phyloP scores from a whole-genome alignment of 2,797 vertebrate species.

The Pseudochirops corinnae region DNA sequence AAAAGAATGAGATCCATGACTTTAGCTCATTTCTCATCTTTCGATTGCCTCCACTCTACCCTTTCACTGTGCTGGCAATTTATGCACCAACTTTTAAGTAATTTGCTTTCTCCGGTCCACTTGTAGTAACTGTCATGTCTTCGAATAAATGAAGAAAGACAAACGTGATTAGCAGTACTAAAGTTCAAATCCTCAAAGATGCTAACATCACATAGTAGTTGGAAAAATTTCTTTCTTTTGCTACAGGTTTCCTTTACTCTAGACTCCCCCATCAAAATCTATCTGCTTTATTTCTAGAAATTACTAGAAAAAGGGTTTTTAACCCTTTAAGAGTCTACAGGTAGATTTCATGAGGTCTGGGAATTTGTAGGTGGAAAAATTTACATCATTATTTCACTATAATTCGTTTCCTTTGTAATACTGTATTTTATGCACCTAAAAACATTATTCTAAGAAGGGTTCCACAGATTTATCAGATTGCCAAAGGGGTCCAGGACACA shows the following conservation, averaged over 20 bases:
- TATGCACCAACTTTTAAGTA: neutral
- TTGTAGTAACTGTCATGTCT: neutral
- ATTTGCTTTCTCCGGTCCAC: neutral
- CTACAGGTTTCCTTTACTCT: neutral
- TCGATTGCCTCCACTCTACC: neutral
- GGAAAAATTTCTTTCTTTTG: neutral
- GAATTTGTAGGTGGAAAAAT: neutral
- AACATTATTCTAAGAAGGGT: neutral
- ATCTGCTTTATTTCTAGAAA: neutral
- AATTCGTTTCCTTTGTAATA: neutral
- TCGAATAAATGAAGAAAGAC: neutral
- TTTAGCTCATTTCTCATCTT: neutral
- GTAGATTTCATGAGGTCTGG: neutral
- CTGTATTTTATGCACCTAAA: neutral
- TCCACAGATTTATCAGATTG: neutral
- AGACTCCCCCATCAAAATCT: neutral
- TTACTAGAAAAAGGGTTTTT: neutral
- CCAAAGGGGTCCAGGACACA: neutral
- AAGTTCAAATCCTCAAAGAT: constrained; percentile 8
- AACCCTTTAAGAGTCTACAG: neutral
- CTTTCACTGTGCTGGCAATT: neutral
- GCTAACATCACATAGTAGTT: neutral
- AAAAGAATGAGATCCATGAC: neutral
- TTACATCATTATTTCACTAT: neutral
- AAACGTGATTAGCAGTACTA: neutral